These are phyloP conservation scores for Caenorhabditis becei DNA, from an alignment of 2,888 invertebrate genomes.

Conservation along the genomic window DNA sequence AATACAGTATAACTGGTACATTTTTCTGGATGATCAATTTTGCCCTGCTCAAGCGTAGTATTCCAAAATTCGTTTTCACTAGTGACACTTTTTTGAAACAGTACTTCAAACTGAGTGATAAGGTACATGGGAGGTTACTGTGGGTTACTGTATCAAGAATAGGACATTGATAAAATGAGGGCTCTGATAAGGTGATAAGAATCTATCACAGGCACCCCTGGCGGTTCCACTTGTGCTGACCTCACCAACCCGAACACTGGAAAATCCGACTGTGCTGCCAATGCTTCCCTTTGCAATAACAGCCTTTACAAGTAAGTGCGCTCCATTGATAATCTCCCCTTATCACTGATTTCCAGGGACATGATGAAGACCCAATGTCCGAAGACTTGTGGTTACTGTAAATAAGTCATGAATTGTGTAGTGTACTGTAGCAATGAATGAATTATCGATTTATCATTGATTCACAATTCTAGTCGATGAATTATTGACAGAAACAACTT, in stretches of 20 bases:
- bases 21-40: too few species aligned
- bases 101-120: too few species aligned
- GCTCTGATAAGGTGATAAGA: neutral
- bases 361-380: conserved; percentile 45
- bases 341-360: conserved; percentile 9
- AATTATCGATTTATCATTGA: too few species aligned
- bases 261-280: conserved; percentile 29
- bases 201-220: conserved; percentile 12
- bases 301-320: conserved; percentile 26
- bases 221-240: conserved; percentile 5
- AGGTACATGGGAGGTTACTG: too few species aligned
- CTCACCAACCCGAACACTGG: conserved; percentile 43
- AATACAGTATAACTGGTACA: too few species aligned
- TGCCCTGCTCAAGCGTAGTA: too few species aligned
- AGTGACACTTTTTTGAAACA: too few species aligned
- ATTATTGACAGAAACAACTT: neutral
- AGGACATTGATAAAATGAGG: too few species aligned
- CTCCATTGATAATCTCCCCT: neutral
- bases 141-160: too few species aligned
- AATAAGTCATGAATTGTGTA: neutral
- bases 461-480: neutral
- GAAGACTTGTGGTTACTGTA: conserved; percentile 46
- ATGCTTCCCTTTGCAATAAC: conserved; percentile 24
- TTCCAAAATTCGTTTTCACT: too few species aligned
- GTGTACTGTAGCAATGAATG: too few species aligned